Conservation (phyloP, 2,888 invertebrate species). For the Anticlea derivata region DNA sequence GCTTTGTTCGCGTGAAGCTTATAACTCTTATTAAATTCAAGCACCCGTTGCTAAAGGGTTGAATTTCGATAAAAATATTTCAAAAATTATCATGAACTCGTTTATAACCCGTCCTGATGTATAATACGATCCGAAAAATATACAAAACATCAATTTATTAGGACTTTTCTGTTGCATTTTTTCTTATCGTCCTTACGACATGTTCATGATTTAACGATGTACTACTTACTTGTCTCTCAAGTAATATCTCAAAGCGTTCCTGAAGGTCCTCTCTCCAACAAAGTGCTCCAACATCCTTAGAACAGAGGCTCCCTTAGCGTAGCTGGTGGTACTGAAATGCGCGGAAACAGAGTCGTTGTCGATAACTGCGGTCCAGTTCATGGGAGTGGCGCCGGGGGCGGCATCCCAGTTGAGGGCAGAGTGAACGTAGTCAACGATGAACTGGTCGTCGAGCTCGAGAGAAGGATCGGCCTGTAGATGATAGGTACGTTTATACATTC, state of each 20-base stretch:
- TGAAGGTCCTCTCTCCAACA: conserved; percentile 82
- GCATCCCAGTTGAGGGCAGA: conserved; percentile 85
- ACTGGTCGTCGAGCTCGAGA: conserved; percentile 82
- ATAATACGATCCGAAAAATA: too few species aligned
- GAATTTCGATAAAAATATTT: too few species aligned
- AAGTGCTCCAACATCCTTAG: conserved; percentile 87
- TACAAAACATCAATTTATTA: too few species aligned
- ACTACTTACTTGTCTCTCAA: conserved; percentile 78
- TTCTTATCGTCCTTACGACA: too few species aligned
- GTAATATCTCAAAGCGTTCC: conserved; percentile 82
- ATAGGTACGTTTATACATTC: too few species aligned
- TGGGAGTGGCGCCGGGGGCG: conserved; percentile 60
- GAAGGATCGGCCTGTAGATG: conserved; percentile 59
- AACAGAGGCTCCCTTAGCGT: conserved; percentile 86
- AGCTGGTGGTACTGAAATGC: conserved; percentile 88
- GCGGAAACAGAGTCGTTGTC: conserved; percentile 76
- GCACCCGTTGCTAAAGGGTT: too few species aligned
- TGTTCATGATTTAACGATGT: too few species aligned
- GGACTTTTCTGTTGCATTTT: too few species aligned
- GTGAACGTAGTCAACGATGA: conserved; percentile 88
- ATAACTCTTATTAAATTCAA: too few species aligned
- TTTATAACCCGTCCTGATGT: too few species aligned
- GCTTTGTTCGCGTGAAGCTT: too few species aligned
- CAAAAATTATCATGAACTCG: too few species aligned
- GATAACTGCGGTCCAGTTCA: conserved; percentile 82